Percentiles rank a stretch among this genome's conserved stretches.
phyloP scores from a whole-genome alignment of 2,888 invertebrate genomes.

The Morpho deidamia region DNA sequence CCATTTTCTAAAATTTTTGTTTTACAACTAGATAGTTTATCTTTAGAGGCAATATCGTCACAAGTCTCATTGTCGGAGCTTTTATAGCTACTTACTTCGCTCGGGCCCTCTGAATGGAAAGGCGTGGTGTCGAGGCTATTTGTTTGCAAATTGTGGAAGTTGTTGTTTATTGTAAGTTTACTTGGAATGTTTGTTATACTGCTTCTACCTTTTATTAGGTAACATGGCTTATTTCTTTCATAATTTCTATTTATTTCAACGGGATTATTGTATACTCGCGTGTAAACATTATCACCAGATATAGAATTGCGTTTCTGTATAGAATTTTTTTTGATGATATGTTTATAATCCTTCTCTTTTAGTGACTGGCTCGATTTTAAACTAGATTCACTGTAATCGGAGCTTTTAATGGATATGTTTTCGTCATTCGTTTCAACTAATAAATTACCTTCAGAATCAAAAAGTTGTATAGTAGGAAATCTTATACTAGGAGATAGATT shows the following conservation, averaged over 20 bases:
- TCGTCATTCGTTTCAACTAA: conserved; percentile 80
- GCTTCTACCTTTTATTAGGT: conserved; percentile 44
- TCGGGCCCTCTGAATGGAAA: conserved; percentile 54
- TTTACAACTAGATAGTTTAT: conserved; percentile 25
- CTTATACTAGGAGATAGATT: conserved; percentile 79
- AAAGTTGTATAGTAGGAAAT: conserved; percentile 81
- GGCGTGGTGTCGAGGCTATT: conserved; percentile 59
- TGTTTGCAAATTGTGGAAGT: conserved; percentile 46
- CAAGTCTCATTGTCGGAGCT: conserved; percentile 72
- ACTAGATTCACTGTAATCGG: conserved; percentile 45
- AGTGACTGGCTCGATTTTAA: conserved; percentile 56
- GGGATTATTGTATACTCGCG: conserved; percentile 55
- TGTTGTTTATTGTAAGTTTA: conserved; percentile 52
- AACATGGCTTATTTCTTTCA: conserved; percentile 31
- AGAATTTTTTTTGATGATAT: conserved; percentile 49
- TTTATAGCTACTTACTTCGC: conserved; percentile 72
- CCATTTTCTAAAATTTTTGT: conserved; percentile 32
- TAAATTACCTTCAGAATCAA: conserved; percentile 80
- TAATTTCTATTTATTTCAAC: conserved; percentile 33
- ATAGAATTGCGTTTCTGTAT: conserved; percentile 65
- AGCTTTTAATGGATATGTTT: conserved; percentile 69
- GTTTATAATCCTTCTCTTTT: conserved; percentile 59
- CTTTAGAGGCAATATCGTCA: conserved; percentile 35
- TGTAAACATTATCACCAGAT: conserved; percentile 63
- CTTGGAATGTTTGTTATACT: conserved; percentile 66